Evolutionary conservation across 2,113 vertebrate species (phyloP).

Genomic region (Cairina moschata): DNA sequence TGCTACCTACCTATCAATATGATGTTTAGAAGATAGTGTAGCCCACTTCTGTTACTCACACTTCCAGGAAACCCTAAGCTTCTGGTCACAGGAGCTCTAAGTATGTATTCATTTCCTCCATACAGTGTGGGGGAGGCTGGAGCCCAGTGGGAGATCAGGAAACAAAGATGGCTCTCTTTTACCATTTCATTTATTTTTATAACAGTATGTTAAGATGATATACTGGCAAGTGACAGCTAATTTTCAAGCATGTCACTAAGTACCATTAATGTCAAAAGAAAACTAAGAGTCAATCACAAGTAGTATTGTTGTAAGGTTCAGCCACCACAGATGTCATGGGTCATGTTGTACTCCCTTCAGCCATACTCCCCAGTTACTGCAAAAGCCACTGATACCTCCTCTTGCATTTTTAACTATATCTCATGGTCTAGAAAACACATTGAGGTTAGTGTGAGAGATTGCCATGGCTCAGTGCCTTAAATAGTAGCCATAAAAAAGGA

Average conservation of each 20-base stretch:
- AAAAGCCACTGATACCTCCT: background rate
- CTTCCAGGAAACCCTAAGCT: background rate
- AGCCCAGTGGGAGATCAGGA: background rate
- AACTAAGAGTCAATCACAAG: background rate
- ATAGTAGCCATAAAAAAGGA: background rate
- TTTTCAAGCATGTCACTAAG: background rate
- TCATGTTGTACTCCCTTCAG: background rate
- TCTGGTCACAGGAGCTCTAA: background rate
- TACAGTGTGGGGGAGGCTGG: background rate
- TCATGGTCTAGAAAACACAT: background rate
- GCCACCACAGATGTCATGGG: background rate
- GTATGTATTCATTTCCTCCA: background rate
- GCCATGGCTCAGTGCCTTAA: background rate
- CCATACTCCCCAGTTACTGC: background rate
- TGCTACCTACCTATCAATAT: background rate
- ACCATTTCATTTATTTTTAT: background rate
- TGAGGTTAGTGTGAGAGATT: background rate
- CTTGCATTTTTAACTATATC: background rate
- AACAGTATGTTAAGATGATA: background rate
- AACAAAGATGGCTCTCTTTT: background rate
- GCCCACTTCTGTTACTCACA: background rate
- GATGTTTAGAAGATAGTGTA: background rate
- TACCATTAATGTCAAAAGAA: background rate
- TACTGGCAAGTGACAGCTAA: background rate
- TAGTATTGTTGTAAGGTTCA: background rate